A percentile compares a stretch with the other conserved stretches of the same genome.
phyloP scores from a whole-genome alignment of 2,888 invertebrate genomes.

The Trichopoda pennipes region DNA sequence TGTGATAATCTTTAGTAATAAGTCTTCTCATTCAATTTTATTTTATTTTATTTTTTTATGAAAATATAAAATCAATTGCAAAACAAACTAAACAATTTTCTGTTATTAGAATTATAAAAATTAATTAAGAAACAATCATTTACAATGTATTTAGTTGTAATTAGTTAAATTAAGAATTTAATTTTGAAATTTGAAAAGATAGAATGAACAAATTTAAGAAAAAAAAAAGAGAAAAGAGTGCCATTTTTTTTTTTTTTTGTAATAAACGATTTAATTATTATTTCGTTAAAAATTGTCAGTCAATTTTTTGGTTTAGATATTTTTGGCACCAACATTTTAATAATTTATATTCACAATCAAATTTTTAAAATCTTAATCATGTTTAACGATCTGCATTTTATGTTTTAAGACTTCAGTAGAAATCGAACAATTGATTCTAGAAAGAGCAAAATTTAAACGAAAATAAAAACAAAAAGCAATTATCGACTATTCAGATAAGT shows the following conservation, averaged over 20 bases:
- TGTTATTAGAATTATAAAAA: constrained; percentile 29
- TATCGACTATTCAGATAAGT: too few species aligned
- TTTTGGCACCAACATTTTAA: constrained; percentile 52
- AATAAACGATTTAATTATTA: constrained; percentile 16
- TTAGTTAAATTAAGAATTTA: constrained; percentile 18
- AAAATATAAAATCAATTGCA: constrained; percentile 48
- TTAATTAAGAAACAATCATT: constrained; percentile 12
- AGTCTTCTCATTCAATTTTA: constrained; percentile 52
- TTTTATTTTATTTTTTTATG: too few species aligned
- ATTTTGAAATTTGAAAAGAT: constrained; percentile 10
- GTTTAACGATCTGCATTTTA: constrained; percentile 6
- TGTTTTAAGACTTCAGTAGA: not conserved
- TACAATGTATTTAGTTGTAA: constrained; percentile 7
- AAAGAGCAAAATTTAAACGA: not conserved
- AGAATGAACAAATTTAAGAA: constrained; percentile 8
- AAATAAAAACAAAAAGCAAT: not conserved
- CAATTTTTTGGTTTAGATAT: constrained; percentile 37
- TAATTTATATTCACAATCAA: constrained; percentile 1
- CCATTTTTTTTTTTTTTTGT: constrained; percentile 43
- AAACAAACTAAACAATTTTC: constrained; percentile 65
- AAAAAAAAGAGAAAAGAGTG: too few species aligned
- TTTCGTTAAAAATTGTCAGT: constrained; percentile 22
- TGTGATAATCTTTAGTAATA: constrained; percentile 65
- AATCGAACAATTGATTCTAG: not conserved
- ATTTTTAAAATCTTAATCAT: not conserved